Evolutionary conservation across 2,888 invertebrate species (phyloP).

Genomic region (Oligia latruncula): DNA sequence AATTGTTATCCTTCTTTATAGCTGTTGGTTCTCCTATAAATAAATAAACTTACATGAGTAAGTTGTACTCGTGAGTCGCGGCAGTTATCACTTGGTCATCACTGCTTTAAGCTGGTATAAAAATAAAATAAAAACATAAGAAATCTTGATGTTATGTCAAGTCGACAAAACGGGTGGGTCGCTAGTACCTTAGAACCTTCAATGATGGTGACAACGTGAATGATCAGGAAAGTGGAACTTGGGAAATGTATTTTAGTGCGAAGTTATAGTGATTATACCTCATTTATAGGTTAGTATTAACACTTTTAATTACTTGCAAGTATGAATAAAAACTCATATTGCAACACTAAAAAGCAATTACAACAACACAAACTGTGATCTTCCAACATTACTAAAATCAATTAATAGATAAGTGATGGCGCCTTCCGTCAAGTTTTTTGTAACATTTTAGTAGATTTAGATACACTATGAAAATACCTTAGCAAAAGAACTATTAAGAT

Average conservation of each 20-base stretch:
- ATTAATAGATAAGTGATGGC: conserved; percentile 14
- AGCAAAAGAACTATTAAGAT: neutral
- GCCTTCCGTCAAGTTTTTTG: conserved; percentile 6
- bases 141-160: too few relatives aligned
- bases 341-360: neutral
- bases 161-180: too few relatives aligned
- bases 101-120: too few relatives aligned
- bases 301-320: neutral
- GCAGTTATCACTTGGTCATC: too few relatives aligned
- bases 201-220: neutral
- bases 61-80: too few relatives aligned
- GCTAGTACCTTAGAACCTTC: neutral
- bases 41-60: too few relatives aligned
- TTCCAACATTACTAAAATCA: neutral
- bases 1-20: too few relatives aligned
- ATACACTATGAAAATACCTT: conserved; percentile 1
- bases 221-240: neutral
- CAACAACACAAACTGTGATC: neutral
- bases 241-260: neutral
- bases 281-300: neutral
- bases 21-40: too few relatives aligned
- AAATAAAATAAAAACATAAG: too few relatives aligned
- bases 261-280: neutral
- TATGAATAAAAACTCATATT: neutral
- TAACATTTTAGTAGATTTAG: neutral